Base-by-base conservation (phyloP, 2,797 vertebrate genomes). In the Meda fulgida region DNA sequence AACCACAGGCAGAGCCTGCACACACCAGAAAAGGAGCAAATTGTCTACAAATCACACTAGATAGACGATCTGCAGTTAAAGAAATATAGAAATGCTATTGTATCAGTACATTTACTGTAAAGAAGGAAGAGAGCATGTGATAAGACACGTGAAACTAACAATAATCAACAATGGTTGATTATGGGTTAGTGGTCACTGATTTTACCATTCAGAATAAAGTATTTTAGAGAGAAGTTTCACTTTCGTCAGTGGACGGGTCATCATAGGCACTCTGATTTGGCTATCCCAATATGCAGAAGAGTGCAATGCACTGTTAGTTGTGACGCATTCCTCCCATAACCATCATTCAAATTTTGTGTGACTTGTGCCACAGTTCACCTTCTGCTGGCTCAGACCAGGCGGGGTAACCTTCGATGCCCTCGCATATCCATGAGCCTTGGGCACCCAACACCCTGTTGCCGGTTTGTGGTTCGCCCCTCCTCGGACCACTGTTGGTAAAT, bases 1-100 rank as follows among this genome's bases (percentile, higher is more conserved):
- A 85, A 83, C 88, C 89, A 89, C 90, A 90, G 92, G 91, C 70
- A 85, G 88, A 87, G 89, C 82, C 83, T 91, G 92, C 76, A 88
- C 90, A 90, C 91, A 90, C 65, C 77, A 80, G 86, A 87, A 79
- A 58, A 89, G 85, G 88, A 90, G 67, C 88, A 87, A 85, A 86
- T 87, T 84, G 21, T 83, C 86, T 93, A 70, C 86, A 89, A 81
- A 89, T 86, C 86, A 87, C 79, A 86, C 51, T 55, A 19, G 60
- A 72, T 69, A 51, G 51, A 29, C 76, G 21, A 69, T 36, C 29
- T 34, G 78, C 87, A 79, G 90, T 84, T 86, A 89, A 90, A 88
- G 86, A 78, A 88, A 89, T 85, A 84, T 36, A 85, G 53, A 77
- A 81, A 36, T 13, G 40, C 19, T 69, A 38, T 38, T 70, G 36